These are phyloP conservation scores for Lymantria dispar DNA, from an alignment of 2,888 invertebrate species.

Conservation along the genomic window DNA sequence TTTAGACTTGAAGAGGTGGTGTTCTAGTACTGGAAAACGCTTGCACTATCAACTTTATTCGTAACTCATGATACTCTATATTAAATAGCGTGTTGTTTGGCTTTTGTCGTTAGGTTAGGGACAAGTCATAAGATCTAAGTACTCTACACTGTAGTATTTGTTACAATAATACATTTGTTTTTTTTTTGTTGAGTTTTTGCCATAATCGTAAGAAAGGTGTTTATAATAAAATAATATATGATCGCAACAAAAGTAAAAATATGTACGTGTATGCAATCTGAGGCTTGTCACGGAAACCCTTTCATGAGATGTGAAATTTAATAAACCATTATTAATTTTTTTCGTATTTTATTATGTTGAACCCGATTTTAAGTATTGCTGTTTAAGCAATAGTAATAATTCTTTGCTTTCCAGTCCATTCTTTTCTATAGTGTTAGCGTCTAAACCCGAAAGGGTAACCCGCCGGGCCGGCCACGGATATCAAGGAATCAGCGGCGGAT, in stretches of 20 bases:
- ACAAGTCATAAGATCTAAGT: conserved; percentile 62
- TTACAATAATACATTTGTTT: conserved; percentile 68
- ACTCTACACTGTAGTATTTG: conserved; percentile 66
- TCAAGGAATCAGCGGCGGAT: no score
- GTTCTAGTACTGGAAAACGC: conserved; percentile 27
- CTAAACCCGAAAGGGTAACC: no score
- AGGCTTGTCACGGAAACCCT: conserved; percentile 79
- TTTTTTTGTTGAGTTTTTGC: conserved; percentile 81
- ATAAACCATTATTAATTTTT: conserved; percentile 69
- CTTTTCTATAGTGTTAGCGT: no score
- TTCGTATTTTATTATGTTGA: conserved; percentile 26
- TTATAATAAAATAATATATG: conserved; percentile 56
- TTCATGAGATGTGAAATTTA: conserved; percentile 81
- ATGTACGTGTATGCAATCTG: conserved; percentile 74
- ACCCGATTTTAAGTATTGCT: no score
- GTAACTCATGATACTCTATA: conserved; percentile 46
- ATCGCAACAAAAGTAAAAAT: conserved; percentile 65
- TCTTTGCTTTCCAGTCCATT: no score
- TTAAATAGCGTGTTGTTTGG: conserved; percentile 66
- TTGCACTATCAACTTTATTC: conserved; percentile 27
- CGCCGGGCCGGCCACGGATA: no score
- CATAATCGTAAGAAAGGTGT: conserved; percentile 73
- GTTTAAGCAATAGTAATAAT: no score
- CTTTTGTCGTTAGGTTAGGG: conserved; percentile 79
- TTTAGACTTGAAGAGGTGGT: conserved; percentile 18